A percentile compares a stretch with the other conserved stretches of the same genome.
These are phyloP conservation scores for Dorcus hopei DNA, from an alignment of 2,888 invertebrate genomes.

Conservation along the genomic window DNA sequence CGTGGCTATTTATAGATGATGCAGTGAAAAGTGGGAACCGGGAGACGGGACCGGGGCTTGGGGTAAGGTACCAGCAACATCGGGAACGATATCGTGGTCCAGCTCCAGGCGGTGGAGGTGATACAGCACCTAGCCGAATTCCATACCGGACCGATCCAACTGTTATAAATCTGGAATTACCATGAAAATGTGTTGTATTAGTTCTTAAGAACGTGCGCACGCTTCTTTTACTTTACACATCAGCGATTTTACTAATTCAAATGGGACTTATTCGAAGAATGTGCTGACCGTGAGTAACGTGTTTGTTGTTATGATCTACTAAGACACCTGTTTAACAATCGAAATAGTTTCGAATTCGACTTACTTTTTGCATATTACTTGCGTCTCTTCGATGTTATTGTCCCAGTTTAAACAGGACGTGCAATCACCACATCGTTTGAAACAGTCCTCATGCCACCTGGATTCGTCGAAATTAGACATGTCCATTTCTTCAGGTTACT, in stretches of 20 bases:
- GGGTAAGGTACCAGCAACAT: conserved; percentile 44
- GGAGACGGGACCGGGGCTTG: conserved; percentile 53
- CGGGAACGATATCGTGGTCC: conserved; percentile 54
- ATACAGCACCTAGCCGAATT: conserved; percentile 60
- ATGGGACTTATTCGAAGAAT: too few species aligned
- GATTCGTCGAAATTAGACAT: conserved; percentile 39
- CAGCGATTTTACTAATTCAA: too few species aligned
- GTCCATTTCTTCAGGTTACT: conserved; percentile 26
- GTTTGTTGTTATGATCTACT: not conserved
- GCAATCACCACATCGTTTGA: conserved; percentile 43
- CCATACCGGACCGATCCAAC: conserved; percentile 71
- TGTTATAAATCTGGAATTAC: conserved; percentile 54
- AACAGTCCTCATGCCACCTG: conserved; percentile 45
- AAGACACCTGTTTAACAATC: not conserved
- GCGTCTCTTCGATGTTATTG: conserved; percentile 29
- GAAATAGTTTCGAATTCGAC: conserved; percentile 9
- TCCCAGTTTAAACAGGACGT: conserved; percentile 33
- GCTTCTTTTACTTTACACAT: too few species aligned
- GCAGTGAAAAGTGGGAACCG: conserved; percentile 46
- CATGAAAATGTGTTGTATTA: not conserved
- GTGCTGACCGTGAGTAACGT: too few species aligned
- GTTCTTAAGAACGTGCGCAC: not conserved
- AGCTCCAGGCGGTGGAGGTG: conserved; percentile 49
- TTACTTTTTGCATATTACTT: conserved; percentile 38
- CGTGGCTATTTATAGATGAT: conserved; percentile 48